Percentiles rank a stretch among this genome's conserved stretches.
Evolutionary conservation across 2,797 vertebrate species (phyloP).

Genomic region (Platalea minor): DNA sequence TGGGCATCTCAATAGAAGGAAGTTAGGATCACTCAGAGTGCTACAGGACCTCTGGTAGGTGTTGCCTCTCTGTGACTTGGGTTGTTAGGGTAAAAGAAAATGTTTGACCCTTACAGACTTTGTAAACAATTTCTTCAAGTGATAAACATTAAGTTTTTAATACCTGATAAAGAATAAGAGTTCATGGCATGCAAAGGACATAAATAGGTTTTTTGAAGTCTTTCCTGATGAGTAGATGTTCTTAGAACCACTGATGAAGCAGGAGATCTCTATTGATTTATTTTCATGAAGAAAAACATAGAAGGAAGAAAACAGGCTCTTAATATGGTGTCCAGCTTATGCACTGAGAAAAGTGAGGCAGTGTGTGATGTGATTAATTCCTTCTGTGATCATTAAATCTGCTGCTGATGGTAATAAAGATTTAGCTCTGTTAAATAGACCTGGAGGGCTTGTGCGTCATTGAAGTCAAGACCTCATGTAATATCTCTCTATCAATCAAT

Average conservation of each 20-base stretch:
- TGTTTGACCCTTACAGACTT: background rate
- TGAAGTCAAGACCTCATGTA: background rate
- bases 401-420: slow-evolving; percentile 1
- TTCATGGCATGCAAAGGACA: background rate
- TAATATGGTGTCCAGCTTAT: background rate
- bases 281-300: background rate
- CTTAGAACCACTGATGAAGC: background rate
- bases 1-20: background rate
- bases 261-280: background rate
- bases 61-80: background rate
- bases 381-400: background rate
- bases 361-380: slow-evolving; percentile 20
- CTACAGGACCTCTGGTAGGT: background rate
- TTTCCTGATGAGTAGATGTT: background rate
- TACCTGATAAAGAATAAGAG: background rate
- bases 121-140: background rate
- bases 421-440: slow-evolving; percentile 15
- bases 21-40: background rate
- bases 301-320: background rate
- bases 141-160: background rate
- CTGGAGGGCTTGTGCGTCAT: slow-evolving; percentile 15
- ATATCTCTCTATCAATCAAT: background rate
- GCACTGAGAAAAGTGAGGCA: background rate
- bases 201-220: background rate
- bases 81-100: background rate